phyloP scores from a whole-genome alignment of 1,140 invertebrate genomes.

The Magallana ariakensis region DNA sequence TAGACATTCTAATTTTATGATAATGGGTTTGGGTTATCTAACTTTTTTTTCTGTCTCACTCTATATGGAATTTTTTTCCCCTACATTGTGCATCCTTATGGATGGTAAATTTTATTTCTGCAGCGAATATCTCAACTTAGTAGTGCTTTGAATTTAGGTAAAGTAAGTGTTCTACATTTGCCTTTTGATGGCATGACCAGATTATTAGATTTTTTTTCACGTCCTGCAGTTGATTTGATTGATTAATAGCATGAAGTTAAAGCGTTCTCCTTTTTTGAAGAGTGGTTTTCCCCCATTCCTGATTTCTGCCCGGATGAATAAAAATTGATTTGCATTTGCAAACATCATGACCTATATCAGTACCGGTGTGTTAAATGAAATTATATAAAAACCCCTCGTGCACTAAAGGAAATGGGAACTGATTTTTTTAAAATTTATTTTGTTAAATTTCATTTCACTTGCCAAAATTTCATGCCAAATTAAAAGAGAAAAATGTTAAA shows the following conservation, averaged over 20 bases:
- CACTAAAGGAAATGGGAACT: too few species aligned
- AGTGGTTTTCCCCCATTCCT: neutral
- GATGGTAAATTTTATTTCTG: neutral
- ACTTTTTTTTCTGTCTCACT: neutral
- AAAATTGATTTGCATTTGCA: too few species aligned
- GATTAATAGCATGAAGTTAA: slow-evolving; percentile 17
- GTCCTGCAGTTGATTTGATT: neutral
- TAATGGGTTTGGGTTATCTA: neutral
- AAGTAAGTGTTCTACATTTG: slow-evolving; percentile 7
- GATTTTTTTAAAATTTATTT: too few species aligned
- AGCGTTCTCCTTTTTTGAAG: neutral
- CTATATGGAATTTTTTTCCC: neutral
- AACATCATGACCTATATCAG: too few species aligned
- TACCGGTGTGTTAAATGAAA: too few species aligned
- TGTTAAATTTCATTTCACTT: too few species aligned
- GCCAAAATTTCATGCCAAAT: too few species aligned
- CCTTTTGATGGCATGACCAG: slow-evolving; percentile 7
- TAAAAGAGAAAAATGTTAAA: too few species aligned
- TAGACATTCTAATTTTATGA: neutral
- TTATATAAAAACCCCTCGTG: too few species aligned
- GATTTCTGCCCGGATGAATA: too few species aligned
- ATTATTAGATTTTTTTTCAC: too few species aligned
- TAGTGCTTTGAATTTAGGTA: slow-evolving; percentile 39
- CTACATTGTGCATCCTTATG: neutral
- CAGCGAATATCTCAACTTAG: slow-evolving; percentile 6